Evolutionary conservation across 2,113 vertebrate genomes (phyloP), one percentile per base, ranked within the genome.

Genomic region (Glareola pratincola): DNA sequence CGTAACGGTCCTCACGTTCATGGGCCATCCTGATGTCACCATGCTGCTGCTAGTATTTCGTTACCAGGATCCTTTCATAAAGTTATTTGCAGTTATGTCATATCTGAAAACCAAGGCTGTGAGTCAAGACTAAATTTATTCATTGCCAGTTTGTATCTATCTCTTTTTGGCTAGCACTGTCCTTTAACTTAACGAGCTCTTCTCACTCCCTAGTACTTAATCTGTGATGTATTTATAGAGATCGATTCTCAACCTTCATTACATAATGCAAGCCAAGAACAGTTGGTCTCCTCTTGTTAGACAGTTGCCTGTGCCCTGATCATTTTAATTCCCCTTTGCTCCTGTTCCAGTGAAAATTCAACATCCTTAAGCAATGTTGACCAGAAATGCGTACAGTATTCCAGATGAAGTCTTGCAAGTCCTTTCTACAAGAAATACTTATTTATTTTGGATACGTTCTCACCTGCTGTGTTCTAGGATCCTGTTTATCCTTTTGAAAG

Each of bases 111-210:
- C 64, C 69, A 63, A 80, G 60, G 63, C 56, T 64, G 11, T 71
- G 83, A 75, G 72, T 92, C 94, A 95, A 68, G 76, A 67, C 83
- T 93, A 87, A 77, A 92, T 95, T 89, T 96, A 87, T 95, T 91
- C 2, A 1, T 36, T 91, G 90, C 34, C 69, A 85, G n/a, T 67
- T 93, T 7, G 34, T 94, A 95, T 97, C 82, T 8, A 79, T 93
- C 90, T 95, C 83, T 79, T 91, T 95, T 91, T 94, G 93, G 84
- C 87, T 50, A 75, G 8, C 6, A 7, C 24, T 72, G 34, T 43
- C 41, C 64, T 86, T 86, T 39, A 86, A 80, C 29, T 72, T 54
- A 63, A 83, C 2, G 5, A 75, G 64, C 39, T 84, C 43, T 59
- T 87, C 83, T 87, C 43, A 24, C 60, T 81, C 15, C 9, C 20